Base-by-base conservation (phyloP, 2,888 invertebrate genomes). In the Taphrorychus bicolor region DNA sequence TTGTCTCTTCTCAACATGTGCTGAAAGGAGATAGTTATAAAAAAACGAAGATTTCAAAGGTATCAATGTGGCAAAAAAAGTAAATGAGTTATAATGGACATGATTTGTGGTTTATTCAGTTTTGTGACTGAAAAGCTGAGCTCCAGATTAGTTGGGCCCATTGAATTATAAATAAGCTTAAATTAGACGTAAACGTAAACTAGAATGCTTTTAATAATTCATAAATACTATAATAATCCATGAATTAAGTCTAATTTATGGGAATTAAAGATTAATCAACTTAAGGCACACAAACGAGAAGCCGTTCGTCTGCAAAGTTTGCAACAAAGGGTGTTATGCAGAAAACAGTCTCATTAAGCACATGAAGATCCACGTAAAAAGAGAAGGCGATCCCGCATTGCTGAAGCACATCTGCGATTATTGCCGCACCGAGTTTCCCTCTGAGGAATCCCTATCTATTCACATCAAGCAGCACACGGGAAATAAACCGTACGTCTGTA, bases 401-500 rank as follows among this genome's bases (percentile, higher is more conserved):
- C 72, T 82, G 54, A 83, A 83, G 72, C 82, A 83, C 64, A 82
- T 83, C 69, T 83, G 83, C 72, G 83, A 83, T 77, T 83, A 83
- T 73, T 83, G 83, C 63, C 81, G 80, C 70, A 80, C 81, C 41
- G 83, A 83, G 72, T 83, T 82, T 76, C 79, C 81, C 2, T 81
- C 79, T 74, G 77, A 80, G 7, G 74, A 76, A 32, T 77, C 76
- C 11, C 71, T 83, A 48, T 82, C 81, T 18, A 76, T 81, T 17
- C 83, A 83, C 71, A 83, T 83, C 54, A 83, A 82, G 71, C 83
- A 83, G 68, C 83, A 83, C 68, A 81, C 82, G 0, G 83, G 83
- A 3, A 81, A 81, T 72, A 75, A 82, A 45, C 83, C 83, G 7
- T 83, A 82, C 73, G 74, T 82, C 17, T 83, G 83, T 69, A 83